A percentile compares a stretch with the other conserved stretches of the same genome.
Conservation (phyloP, 2,113 vertebrate genomes). For the Chlamydotis undulata region DNA sequence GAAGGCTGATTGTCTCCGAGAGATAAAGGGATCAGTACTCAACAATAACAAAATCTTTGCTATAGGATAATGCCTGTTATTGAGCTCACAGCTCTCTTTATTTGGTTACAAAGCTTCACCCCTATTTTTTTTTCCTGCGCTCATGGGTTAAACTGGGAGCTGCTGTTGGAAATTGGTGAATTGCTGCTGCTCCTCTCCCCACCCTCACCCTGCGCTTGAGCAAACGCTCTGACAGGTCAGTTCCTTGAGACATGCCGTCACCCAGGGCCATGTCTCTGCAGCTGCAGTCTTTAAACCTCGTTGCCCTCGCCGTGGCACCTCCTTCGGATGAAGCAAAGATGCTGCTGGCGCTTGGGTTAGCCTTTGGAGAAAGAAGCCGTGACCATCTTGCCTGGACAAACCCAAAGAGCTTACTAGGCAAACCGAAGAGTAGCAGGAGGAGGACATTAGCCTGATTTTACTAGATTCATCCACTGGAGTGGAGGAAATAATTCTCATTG, state of each 20-base stretch:
- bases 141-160: neutral
- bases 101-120: constrained; percentile 46
- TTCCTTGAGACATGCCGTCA: neutral
- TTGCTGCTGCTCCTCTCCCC: neutral
- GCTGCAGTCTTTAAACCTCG: neutral
- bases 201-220: neutral
- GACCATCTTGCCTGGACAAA: neutral
- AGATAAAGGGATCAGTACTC: constrained; percentile 71
- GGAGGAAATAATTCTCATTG: neutral
- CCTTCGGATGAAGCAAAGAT: neutral
- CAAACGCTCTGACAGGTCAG: neutral
- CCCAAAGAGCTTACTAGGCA: neutral
- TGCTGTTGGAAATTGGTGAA: constrained; percentile 8
- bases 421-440: neutral
- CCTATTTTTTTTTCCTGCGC: neutral
- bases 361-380: neutral
- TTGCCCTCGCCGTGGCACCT: neutral
- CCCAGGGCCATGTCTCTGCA: neutral
- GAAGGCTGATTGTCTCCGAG: constrained; percentile 71
- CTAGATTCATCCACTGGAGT: neutral
- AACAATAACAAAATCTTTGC: constrained; percentile 59
- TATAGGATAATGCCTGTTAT: constrained; percentile 43
- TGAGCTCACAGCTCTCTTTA: constrained; percentile 59
- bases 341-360: neutral
- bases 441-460: neutral